phyloP scores from a whole-genome alignment of 2,888 invertebrate genomes.

The Halictus ligatus region DNA sequence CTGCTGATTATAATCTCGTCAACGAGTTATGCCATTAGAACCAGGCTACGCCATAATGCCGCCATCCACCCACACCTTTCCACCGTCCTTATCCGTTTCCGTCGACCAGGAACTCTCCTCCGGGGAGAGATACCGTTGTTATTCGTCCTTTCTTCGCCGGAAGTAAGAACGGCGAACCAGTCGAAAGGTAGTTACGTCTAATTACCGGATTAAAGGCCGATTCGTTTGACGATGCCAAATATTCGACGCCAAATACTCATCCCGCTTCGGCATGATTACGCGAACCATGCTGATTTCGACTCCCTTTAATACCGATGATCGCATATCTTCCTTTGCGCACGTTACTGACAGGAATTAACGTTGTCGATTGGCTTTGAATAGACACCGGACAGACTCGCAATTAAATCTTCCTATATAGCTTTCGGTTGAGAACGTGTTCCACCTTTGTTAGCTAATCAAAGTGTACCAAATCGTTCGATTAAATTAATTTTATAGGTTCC shows the following conservation, averaged over 20 bases:
- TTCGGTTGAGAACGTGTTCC: not conserved
- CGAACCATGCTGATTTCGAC: not conserved
- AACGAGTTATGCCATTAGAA: constrained; percentile 81
- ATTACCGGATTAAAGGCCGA: constrained; percentile 47
- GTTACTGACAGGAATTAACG: not conserved
- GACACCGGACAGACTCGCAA: not conserved
- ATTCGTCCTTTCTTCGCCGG: constrained; percentile 29
- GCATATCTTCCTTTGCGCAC: not conserved
- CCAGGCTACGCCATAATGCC: constrained; percentile 63
- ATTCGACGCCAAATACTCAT: not conserved
- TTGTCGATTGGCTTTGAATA: not conserved
- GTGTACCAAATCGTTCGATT: not conserved
- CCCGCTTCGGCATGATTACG: not conserved
- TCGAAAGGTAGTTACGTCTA: constrained; percentile 19
- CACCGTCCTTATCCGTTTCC: constrained; percentile 51
- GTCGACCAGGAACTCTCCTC: constrained; percentile 24
- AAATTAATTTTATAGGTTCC: not conserved
- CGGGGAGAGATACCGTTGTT: constrained; percentile 25
- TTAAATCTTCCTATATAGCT: not conserved
- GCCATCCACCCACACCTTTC: constrained; percentile 30
- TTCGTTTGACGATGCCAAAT: constrained; percentile 10
- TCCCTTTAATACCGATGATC: not conserved
- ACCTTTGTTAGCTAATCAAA: not conserved
- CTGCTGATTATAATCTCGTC: constrained; percentile 83
- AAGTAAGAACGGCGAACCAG: not conserved